Evolutionary conservation across 2,888 invertebrate genomes (phyloP).

Genomic region (Atethmia centrago): DNA sequence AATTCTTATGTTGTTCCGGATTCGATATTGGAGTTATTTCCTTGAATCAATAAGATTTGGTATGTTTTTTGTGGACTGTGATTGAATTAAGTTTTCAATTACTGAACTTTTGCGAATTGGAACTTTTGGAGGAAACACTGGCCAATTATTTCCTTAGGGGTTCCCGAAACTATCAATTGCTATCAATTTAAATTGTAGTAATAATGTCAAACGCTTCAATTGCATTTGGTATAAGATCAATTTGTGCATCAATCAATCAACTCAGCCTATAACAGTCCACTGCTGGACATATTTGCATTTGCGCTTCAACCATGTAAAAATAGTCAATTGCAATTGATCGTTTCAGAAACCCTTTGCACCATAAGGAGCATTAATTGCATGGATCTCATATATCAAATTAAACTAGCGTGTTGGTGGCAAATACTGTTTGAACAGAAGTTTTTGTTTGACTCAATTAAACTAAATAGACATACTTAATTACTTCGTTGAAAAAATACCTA

Average conservation of each 20-base stretch:
- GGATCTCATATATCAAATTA: neutral
- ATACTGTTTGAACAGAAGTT: neutral
- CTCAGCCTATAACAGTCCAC: no score
- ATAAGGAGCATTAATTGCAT: no score
- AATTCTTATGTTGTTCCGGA: slow-evolving; percentile 9
- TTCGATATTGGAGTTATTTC: slow-evolving; percentile 4
- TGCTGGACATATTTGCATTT: no score
- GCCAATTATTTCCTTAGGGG: neutral
- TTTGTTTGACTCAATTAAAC: neutral
- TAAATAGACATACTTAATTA: neutral
- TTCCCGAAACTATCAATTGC: no score
- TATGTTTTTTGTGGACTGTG: neutral
- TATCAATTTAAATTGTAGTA: no score
- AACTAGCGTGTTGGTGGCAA: neutral
- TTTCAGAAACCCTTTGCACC: no score
- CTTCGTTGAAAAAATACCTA: neutral
- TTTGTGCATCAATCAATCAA: no score
- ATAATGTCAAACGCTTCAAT: no score
- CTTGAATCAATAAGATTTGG: neutral
- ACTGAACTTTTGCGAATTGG: neutral
- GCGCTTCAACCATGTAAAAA: no score
- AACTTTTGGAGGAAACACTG: neutral
- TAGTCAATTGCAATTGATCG: no score
- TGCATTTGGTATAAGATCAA: no score
- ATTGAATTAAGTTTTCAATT: neutral